phyloP scores from a whole-genome alignment of 2,797 vertebrate species.

The Phrynocephalus vlangalii region DNA sequence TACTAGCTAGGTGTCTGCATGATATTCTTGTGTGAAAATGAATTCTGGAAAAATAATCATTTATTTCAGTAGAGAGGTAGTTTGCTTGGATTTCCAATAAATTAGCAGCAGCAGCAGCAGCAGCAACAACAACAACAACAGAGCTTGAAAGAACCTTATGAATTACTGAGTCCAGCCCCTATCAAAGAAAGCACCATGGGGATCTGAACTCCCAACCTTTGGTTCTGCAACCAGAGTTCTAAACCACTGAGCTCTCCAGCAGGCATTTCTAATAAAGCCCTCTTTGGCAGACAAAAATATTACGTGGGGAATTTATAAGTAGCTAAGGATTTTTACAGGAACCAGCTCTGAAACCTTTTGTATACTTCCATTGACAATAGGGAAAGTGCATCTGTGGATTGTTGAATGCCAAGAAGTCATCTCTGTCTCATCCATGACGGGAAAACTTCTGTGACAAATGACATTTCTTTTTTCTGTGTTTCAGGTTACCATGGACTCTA shows the following conservation, averaged over 20 bases:
- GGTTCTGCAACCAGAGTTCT: too few relatives aligned
- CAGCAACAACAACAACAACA: too few relatives aligned
- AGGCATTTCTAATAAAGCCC: too few relatives aligned
- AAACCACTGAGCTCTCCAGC: too few relatives aligned
- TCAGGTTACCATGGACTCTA: slow-evolving; percentile 97
- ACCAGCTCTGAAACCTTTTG: not conserved
- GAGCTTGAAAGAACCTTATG: too few relatives aligned
- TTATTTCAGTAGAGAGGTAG: not conserved
- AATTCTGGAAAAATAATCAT: accelerated
- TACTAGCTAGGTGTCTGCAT: not conserved
- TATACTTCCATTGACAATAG: slow-evolving; percentile 9
- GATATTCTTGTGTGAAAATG: slow-evolving; percentile 15
- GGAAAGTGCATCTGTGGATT: not conserved
- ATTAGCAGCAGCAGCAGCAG: too few relatives aligned
- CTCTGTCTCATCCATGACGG: accelerated
- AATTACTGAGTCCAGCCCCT: too few relatives aligned
- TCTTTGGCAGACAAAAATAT: accelerated
- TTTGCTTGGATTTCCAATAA: not conserved
- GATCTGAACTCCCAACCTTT: too few relatives aligned
- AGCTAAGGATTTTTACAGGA: not conserved
- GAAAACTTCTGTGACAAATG: slow-evolving; percentile 14
- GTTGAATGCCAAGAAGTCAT: not conserved
- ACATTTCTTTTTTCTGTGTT: slow-evolving; percentile 31
- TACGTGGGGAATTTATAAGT: not conserved
- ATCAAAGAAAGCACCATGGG: too few relatives aligned